phyloP scores from a whole-genome alignment of 2,888 invertebrate genomes.

The Ligdia adustata region DNA sequence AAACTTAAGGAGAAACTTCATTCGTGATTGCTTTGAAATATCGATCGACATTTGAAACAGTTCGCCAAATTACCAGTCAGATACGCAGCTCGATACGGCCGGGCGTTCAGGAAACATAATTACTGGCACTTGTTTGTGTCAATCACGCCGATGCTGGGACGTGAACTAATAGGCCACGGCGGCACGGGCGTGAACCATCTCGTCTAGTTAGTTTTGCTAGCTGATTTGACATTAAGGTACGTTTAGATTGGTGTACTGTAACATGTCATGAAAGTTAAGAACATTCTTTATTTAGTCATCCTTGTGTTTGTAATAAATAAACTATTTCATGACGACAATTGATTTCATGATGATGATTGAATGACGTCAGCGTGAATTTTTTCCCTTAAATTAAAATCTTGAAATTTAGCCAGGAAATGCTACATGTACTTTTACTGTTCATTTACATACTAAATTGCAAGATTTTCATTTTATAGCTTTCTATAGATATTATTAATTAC shows the following conservation, averaged over 20 bases:
- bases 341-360: too few species aligned
- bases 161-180: slow-evolving; percentile 47
- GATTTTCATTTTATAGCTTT: too few species aligned
- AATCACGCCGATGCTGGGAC: slow-evolving; percentile 49
- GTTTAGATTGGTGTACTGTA: background rate
- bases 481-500: too few species aligned
- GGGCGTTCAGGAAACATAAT: slow-evolving; percentile 55
- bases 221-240: slow-evolving; percentile 1
- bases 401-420: too few species aligned
- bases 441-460: too few species aligned
- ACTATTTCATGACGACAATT: too few species aligned
- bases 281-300: too few species aligned
- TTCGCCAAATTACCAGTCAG: slow-evolving; percentile 34
- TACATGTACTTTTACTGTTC: too few species aligned
- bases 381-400: too few species aligned
- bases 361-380: too few species aligned
- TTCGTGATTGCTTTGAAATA: slow-evolving; percentile 27
- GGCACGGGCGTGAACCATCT: slow-evolving; percentile 10
- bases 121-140: slow-evolving; percentile 63
- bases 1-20: slow-evolving; percentile 2
- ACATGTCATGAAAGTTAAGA: too few species aligned
- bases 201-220: slow-evolving; percentile 8
- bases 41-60: slow-evolving; percentile 44
- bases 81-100: slow-evolving; percentile 12
- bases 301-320: too few species aligned